Evolutionary conservation across 2,888 invertebrate species (phyloP), one percentile per base, ranked within the genome.

Genomic region (Leptinotarsa haldemani): DNA sequence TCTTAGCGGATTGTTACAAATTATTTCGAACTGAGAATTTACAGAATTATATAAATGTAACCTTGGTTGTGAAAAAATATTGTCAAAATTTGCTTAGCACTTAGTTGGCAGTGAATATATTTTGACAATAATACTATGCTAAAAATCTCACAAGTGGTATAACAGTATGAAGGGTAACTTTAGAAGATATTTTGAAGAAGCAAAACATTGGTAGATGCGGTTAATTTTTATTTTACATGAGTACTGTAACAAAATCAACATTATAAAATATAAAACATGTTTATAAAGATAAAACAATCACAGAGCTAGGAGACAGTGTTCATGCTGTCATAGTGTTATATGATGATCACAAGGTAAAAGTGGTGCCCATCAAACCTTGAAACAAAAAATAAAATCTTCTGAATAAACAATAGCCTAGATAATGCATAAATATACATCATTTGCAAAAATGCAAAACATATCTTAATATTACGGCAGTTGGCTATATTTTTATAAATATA

Each of bases 241-340:
- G n/a, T n/a, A 74, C 70, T 75, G 75, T 77, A 80, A 80, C 76
- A 79, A 79, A 78, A 80, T 69, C 73, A 76, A 78, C 69, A 77
- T 74, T 78, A 78, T 79, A 80, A 79, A 80, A 81, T 79, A 80
- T 81, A 80, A 80, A 79, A 77, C 77, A 77, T 78, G 58, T 75
- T 79, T 80, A 75, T 79, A 80, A 79, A 80, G 80, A 79, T 79
- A 80, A 82, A 79, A 81, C 79, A 82, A 82, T 82, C 82, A 81
- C 81, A 82, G 81, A 81, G 79, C 78, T 74, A 76, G 75, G 76
- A 78, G 77, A 79, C 79, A 73, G 77, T 69, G 77, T 71, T 61
- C 22, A 77, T 58, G 73, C 68, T 68, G 78, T 76, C 78, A 74
- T 74, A 76, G 78, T 79, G 70, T 76, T 75, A 56, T 56, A 81